Base-by-base conservation (phyloP, 2,888 invertebrate genomes). In the Selenia dentaria region DNA sequence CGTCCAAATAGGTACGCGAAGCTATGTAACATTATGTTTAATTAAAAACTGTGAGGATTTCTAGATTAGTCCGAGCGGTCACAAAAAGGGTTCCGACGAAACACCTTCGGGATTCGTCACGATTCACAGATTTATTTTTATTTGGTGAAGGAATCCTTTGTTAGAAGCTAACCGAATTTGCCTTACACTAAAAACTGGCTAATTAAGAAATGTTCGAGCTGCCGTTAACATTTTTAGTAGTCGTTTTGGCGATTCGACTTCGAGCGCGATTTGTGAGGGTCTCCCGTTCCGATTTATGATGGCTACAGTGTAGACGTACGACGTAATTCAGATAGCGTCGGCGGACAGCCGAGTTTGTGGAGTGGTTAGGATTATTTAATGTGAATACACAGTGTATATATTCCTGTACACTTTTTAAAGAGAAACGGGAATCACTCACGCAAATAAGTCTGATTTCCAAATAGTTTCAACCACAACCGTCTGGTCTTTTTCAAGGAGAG, bases 81-180 rank as follows among this genome's bases (percentile, higher is more conserved):
- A 86, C 83, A 89, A 88, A 89, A 88, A 88, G 86, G 83, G 82
- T 82, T 76, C 78, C 74, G 72, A 69, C 83, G 79, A 83, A 88
- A 87, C 87, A 86, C 85, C 85, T 80, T 75, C 70, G 68, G 75
- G 86, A 89, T 89, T 88, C 89, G 89, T 89, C 89, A 90, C 88
- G 88, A 85, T 74, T 75, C 79, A 79, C 70, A 67, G 76, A 76
- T 85, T 88, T 87, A 83, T 83, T 90, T 83, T 88, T 88, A 83
- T 87, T 86, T 68, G 82, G 78, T 82, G 71, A 77, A 52, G 45
- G 84, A 78, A 73, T 67, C 83, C 82, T 86, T 89, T 90, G 88
- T 88, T 79, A 25, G 67, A 74, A 77, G 80, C 78, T 87, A 84
- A 87, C 86, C 80, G 88, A 90, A 89, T 88, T 88, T 87, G 88